A percentile compares a stretch with the other conserved stretches of the same genome.
phyloP scores from a whole-genome alignment of 2,797 vertebrate genomes.

The Eulemur coronatus region DNA sequence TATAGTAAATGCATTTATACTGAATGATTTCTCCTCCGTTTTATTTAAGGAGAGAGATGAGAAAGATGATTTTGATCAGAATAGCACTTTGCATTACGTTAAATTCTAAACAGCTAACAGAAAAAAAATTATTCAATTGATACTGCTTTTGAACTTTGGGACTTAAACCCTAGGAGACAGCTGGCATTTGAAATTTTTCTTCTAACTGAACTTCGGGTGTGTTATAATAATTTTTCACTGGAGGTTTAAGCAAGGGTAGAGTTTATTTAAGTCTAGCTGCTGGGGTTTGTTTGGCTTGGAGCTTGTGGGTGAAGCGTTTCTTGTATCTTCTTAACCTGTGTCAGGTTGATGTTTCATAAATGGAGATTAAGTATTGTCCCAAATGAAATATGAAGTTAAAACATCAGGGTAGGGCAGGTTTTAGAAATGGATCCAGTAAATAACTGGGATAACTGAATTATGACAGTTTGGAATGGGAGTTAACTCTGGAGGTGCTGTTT shows the following conservation, averaged over 20 bases:
- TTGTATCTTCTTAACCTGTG: constrained; percentile 75
- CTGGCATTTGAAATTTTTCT: constrained; percentile 72
- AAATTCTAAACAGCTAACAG: constrained; percentile 72
- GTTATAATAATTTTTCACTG: constrained; percentile 70
- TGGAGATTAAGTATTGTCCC: constrained; percentile 80
- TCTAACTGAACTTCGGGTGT: constrained; percentile 76
- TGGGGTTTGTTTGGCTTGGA: constrained; percentile 76
- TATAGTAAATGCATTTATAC: constrained; percentile 74
- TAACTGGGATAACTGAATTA: constrained; percentile 83
- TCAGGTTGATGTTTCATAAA: constrained; percentile 79
- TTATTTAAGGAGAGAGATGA: constrained; percentile 72
- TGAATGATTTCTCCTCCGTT: constrained; percentile 63
- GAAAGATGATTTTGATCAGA: constrained; percentile 79
- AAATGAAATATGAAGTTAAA: constrained; percentile 82
- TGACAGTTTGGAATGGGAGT: constrained; percentile 85
- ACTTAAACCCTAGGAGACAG: constrained; percentile 70
- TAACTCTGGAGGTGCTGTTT: constrained; percentile 85
- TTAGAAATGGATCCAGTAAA: constrained; percentile 77
- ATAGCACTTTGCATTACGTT: constrained; percentile 80
- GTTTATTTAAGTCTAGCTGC: constrained; percentile 77
- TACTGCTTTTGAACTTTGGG: constrained; percentile 73
- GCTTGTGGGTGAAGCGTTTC: constrained; percentile 70
- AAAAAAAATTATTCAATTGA: constrained; percentile 52
- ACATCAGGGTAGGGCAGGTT: constrained; percentile 79
- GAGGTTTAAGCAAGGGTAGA: constrained; percentile 70